Percentiles rank a stretch among this genome's conserved stretches.
Evolutionary conservation across 2,797 vertebrate genomes (phyloP).

Genomic region (Lepilemur ruficaudatus): DNA sequence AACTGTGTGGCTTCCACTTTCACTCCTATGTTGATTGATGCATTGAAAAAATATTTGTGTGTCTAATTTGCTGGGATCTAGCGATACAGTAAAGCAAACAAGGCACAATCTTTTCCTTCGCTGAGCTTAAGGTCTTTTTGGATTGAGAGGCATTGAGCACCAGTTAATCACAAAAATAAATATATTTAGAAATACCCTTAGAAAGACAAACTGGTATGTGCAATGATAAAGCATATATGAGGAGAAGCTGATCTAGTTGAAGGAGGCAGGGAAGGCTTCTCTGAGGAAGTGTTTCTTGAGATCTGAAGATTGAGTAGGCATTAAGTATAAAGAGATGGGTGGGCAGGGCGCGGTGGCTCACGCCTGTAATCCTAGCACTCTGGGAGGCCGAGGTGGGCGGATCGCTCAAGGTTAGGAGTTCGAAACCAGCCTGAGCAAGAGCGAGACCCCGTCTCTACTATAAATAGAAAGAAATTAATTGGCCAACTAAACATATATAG

Average conservation of each 20-base stretch:
- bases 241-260: neutral
- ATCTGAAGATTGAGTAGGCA: neutral
- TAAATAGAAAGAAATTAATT: too few relatives aligned
- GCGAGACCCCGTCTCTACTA: too few relatives aligned
- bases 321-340: neutral
- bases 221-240: neutral
- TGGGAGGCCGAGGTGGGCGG: too few relatives aligned
- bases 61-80: neutral
- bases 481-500: too few relatives aligned
- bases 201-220: neutral
- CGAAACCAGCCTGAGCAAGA: too few relatives aligned
- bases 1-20: neutral
- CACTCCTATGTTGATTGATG: neutral
- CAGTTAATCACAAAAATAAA: neutral
- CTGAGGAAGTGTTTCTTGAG: neutral
- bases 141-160: neutral
- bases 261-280: neutral
- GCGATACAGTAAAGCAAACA: neutral
- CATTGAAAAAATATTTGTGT: neutral
- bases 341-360: too few relatives aligned
- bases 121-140: neutral
- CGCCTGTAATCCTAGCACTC: too few relatives aligned
- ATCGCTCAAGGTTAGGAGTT: too few relatives aligned
- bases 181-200: neutral
- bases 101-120: neutral